phyloP scores from a whole-genome alignment of 1,140 invertebrate species.

The Drosophila dunni region DNA sequence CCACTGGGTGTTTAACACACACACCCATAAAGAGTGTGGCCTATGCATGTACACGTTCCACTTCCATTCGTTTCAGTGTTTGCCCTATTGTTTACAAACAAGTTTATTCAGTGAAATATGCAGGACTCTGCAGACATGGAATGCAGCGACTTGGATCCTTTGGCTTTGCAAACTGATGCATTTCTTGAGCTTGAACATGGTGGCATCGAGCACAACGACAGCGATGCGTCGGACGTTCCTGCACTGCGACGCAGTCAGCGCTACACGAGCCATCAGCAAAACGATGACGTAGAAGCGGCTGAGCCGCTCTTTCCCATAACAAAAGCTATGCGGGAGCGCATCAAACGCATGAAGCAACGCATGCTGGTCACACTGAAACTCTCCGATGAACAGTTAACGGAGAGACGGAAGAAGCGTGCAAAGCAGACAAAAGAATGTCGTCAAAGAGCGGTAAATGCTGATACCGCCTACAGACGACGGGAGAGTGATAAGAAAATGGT shows the following conservation, averaged over 20 bases:
- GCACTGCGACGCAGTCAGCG: slow-evolving; percentile 24
- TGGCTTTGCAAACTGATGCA: slow-evolving; percentile 16
- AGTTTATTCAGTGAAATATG: background rate
- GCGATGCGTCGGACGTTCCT: background rate
- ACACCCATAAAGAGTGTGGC: background rate
- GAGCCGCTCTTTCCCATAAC: slow-evolving; percentile 31
- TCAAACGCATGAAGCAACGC: slow-evolving; percentile 34
- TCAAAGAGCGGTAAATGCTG: slow-evolving; percentile 1
- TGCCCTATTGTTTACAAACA: background rate
- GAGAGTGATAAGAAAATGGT: slow-evolving; percentile 5
- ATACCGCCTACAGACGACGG: background rate
- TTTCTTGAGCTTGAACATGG: background rate
- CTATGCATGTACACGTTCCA: slow-evolving; percentile 1
- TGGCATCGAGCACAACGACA: background rate
- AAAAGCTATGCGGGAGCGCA: slow-evolving; percentile 15
- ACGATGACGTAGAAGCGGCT: background rate
- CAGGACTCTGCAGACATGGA: background rate
- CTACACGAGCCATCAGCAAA: background rate
- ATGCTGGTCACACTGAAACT: slow-evolving; percentile 23
- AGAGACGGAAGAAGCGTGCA: slow-evolving; percentile 10
- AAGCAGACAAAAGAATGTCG: slow-evolving; percentile 25
- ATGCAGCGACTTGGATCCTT: slow-evolving; percentile 8
- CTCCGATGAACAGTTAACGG: background rate
- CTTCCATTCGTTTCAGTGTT: slow-evolving; percentile 30
- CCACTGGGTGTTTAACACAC: background rate